Conservation (phyloP, 2,888 invertebrate genomes). For the Xylota sylvarum region DNA sequence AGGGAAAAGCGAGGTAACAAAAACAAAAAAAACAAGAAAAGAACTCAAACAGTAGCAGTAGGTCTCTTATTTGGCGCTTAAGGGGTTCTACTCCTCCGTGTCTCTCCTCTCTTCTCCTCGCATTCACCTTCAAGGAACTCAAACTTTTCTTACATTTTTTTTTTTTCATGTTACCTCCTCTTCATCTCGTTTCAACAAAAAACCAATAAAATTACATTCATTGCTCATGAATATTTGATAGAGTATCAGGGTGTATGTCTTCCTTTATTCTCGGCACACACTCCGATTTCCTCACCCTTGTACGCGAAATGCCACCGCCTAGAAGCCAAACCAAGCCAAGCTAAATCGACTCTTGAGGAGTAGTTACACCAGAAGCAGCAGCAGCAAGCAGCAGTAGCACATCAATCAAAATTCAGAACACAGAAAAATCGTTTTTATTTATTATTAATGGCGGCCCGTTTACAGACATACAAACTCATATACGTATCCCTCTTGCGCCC, state of each 20-base stretch:
- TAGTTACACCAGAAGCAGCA: conserved; percentile 40
- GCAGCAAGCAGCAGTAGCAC: conserved; percentile 34
- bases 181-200: conserved; percentile 12
- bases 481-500: background rate
- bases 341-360: conserved; percentile 40
- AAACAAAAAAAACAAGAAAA: conserved; percentile 4
- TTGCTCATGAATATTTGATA: conserved; percentile 77
- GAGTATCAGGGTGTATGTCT: conserved; percentile 53
- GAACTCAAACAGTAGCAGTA: conserved; percentile 49
- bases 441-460: conserved; percentile 69
- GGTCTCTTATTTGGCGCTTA: conserved; percentile 56
- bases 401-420: conserved; percentile 77
- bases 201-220: conserved; percentile 76
- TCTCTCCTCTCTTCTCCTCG: background rate
- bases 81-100: conserved; percentile 21
- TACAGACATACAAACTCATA: conserved; percentile 13
- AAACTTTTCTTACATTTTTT: conserved; percentile 10
- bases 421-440: conserved; percentile 76
- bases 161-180: background rate
- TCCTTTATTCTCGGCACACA: conserved; percentile 42
- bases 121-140: conserved; percentile 12
- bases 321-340: conserved; percentile 19
- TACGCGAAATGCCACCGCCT: background rate
- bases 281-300: conserved; percentile 57
- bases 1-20: background rate